These are phyloP conservation scores for Malacosoma neustria DNA, from an alignment of 2,888 invertebrate genomes.

Conservation along the genomic window DNA sequence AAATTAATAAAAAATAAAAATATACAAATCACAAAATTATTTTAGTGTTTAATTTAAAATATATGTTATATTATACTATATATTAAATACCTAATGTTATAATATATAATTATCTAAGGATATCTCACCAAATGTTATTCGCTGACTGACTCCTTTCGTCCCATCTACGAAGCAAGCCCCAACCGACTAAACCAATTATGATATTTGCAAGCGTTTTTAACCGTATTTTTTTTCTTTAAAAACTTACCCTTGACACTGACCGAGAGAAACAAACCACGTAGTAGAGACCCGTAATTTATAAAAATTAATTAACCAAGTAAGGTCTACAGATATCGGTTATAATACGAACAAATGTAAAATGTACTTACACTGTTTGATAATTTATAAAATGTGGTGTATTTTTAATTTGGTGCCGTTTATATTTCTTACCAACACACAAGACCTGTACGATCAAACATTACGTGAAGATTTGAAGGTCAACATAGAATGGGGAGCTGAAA, in stretches of 20 bases:
- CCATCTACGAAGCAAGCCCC: constrained; percentile 23
- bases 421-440: constrained; percentile 2
- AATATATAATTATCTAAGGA: too few species aligned
- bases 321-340: constrained; percentile 7
- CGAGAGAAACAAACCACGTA: constrained; percentile 14
- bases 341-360: constrained; percentile 4
- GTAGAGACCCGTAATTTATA: constrained; percentile 8
- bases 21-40: too few species aligned
- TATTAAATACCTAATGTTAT: too few species aligned
- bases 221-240: constrained; percentile 23
- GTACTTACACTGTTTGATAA: not conserved
- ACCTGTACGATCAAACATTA: not conserved
- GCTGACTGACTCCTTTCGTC: constrained; percentile 12
- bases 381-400: not conserved
- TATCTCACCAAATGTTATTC: too few species aligned
- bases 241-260: constrained; percentile 34
- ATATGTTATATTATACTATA: too few species aligned
- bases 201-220: constrained; percentile 30
- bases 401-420: not conserved
- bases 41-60: too few species aligned
- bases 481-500: constrained; percentile 5
- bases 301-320: constrained; percentile 3
- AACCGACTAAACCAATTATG: constrained; percentile 33
- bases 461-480: constrained; percentile 4
- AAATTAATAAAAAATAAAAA: too few species aligned